Percentiles rank a stretch among this genome's conserved stretches.
Evolutionary conservation across 2,797 vertebrate genomes (phyloP).

Genomic region (Borostomias antarcticus): DNA sequence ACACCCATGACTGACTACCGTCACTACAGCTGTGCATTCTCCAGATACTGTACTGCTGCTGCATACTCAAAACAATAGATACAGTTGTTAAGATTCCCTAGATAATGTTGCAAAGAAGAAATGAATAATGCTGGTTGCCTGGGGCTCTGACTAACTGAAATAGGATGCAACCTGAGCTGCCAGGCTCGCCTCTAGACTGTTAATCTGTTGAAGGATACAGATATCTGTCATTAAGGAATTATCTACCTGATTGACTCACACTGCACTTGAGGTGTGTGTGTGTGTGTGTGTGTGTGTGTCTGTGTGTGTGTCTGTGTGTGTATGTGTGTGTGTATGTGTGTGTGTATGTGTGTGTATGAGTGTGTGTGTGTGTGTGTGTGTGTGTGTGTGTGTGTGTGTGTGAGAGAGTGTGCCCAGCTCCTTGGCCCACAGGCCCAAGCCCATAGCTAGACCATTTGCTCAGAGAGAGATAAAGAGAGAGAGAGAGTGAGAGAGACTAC

Average conservation of each 20-base stretch:
- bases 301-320: conserved; percentile 15
- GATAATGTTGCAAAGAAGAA: no score
- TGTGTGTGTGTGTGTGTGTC: background rate
- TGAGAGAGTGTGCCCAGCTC: background rate
- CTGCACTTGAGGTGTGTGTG: background rate
- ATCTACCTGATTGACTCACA: background rate
- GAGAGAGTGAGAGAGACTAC: background rate
- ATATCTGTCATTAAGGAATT: conserved; percentile 12
- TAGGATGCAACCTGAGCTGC: conserved; percentile 12
- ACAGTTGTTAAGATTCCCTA: no score
- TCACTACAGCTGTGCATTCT: no score
- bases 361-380: background rate
- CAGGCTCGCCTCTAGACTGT: background rate
- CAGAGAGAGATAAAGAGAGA: no score
- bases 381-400: background rate
- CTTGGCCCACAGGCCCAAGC: conserved; percentile 18
- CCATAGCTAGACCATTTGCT: conserved; percentile 11
- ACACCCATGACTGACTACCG: no score
- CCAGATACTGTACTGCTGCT: no score
- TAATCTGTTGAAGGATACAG: background rate
- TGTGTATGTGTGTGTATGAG: background rate
- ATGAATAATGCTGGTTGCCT: no score
- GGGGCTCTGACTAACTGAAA: no score
- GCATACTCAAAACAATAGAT: no score
- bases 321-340: conserved; percentile 22